Conservation (phyloP, 30 jellyfish, hydroid and myxozoan genomes). For the Chrysaora quinquecirrha region DNA sequence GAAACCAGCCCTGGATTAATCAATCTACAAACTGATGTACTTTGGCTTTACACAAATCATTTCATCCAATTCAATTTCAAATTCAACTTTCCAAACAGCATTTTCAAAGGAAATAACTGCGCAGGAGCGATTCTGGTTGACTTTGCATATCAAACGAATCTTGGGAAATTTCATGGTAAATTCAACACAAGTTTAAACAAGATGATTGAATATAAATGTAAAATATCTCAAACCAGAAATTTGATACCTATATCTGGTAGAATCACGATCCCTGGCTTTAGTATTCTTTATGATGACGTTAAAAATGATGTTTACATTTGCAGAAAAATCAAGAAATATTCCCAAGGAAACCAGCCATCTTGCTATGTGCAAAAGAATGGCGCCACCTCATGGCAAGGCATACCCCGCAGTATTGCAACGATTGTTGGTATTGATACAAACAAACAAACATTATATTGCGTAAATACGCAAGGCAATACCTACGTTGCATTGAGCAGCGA, state of each 20-base stretch:
- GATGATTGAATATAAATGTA: slow-evolving; percentile 10
- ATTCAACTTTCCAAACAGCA: neutral
- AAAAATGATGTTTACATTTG: slow-evolving; percentile 11
- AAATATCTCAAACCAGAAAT: neutral
- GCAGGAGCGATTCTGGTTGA: slow-evolving; percentile 6
- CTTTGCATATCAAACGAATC: slow-evolving; percentile 14
- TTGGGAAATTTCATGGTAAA: slow-evolving; percentile 2
- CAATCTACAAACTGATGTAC: slow-evolving; percentile 10
- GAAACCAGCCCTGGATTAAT: slow-evolving; percentile 19
- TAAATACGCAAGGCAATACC: neutral
- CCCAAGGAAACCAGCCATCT: neutral
- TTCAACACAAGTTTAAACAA: neutral
- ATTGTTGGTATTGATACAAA: slow-evolving; percentile 19
- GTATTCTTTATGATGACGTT: slow-evolving; percentile 20
- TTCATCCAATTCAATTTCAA: neutral
- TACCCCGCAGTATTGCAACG: slow-evolving; percentile 7
- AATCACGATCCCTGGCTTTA: neutral
- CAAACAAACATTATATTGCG: neutral
- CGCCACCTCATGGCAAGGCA: neutral
- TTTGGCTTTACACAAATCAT: slow-evolving; percentile 7
- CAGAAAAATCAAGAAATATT: neutral
- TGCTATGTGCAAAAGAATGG: slow-evolving; percentile 12
- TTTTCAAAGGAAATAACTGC: neutral
- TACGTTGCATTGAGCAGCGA: neutral
- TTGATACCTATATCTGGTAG: neutral